Evolutionary conservation across 2,113 vertebrate species (phyloP).

Genomic region (Reinhardtius hippoglossoides): DNA sequence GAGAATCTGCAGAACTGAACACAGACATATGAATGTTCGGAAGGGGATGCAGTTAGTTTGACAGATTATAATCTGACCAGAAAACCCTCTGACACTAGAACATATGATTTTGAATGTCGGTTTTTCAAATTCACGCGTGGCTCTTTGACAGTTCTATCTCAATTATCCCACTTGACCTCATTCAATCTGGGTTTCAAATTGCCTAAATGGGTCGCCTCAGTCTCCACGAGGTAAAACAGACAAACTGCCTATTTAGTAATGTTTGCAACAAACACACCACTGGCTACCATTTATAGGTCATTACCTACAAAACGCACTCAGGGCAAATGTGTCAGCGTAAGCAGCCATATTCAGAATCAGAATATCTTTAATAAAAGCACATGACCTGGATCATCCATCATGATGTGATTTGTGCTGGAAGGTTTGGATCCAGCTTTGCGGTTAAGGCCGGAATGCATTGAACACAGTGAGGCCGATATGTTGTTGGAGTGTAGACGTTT

Average conservation of each 20-base stretch:
- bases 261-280: not conserved
- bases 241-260: not conserved
- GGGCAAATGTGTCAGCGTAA: not conserved
- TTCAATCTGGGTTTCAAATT: not conserved
- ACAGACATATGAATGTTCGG: too few species aligned
- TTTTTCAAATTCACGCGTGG: too few species aligned
- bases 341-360: not conserved
- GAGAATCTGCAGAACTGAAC: too few species aligned
- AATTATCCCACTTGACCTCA: not conserved
- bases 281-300: not conserved
- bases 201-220: not conserved
- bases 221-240: not conserved
- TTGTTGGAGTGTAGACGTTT: not conserved
- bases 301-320: not conserved
- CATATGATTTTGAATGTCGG: not conserved
- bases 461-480: not conserved
- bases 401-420: not conserved
- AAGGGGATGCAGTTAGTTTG: not conserved
- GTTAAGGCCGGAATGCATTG: not conserved
- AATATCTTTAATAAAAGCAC: not conserved
- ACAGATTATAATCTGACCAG: conserved; percentile 7
- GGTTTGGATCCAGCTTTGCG: not conserved
- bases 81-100: not conserved
- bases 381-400: conserved; percentile 1
- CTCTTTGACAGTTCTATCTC: not conserved